Conservation (phyloP, 2,113 vertebrate species). For the Barnardius zonarius region DNA sequence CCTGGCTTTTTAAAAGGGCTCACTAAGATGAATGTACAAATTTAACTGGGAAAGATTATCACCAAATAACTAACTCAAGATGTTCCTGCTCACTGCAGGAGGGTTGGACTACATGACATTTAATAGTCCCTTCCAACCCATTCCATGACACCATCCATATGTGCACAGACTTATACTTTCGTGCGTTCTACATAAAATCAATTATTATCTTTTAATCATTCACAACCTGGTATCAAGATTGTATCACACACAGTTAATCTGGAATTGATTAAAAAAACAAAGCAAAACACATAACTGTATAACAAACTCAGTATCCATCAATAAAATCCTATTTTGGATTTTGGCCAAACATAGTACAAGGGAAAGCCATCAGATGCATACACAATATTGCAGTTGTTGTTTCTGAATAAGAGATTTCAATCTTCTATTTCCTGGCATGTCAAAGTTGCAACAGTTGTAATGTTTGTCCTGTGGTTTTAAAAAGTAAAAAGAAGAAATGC, state of each 20-base stretch:
- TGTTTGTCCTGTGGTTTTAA: not conserved
- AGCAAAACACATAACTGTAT: not conserved
- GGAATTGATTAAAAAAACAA: not conserved
- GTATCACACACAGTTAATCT: not conserved
- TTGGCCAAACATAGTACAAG: not conserved
- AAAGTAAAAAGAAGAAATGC: not conserved
- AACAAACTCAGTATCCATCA: not conserved
- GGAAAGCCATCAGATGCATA: not conserved
- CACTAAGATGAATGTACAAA: not conserved
- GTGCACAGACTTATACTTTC: not conserved
- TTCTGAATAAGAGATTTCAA: not conserved
- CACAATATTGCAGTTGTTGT: not conserved
- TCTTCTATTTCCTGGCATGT: not conserved
- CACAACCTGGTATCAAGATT: not conserved
- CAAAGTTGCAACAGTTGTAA: not conserved
- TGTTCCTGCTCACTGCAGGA: not conserved
- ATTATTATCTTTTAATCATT: not conserved
- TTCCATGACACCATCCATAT: not conserved
- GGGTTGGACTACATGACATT: not conserved
- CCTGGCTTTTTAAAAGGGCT: not conserved
- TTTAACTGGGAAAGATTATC: not conserved
- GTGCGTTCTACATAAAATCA: not conserved
- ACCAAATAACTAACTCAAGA: not conserved
- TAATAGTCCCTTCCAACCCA: not conserved
- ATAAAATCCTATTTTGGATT: not conserved